Evolutionary conservation across 2,797 vertebrate species (phyloP), one percentile per base, ranked within the genome.

Genomic region (Megalops cyprinoides): DNA sequence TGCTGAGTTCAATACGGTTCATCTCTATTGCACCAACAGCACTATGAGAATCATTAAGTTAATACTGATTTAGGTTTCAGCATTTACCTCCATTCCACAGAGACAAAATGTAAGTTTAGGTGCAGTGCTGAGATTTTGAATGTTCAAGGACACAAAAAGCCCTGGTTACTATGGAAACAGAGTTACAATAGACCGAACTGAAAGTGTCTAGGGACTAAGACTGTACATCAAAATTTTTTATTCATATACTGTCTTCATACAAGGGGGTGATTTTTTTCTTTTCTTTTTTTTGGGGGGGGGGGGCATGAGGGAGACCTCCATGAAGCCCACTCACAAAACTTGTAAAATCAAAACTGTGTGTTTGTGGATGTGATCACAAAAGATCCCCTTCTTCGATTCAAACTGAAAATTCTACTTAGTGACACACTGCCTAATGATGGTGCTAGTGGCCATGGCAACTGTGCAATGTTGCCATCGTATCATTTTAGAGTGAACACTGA

Each of bases 141-240:
- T 77, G 60, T 65, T 39, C 48, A 71, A 58, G 31, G 20, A 56
- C 56, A 81, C 74, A 67, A 74, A 77, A 69, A 44, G n/a, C n/a
- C n/a, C n/a, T n/a, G 51, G 80, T 82, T 82, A 48, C 75, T 74
- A 77, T 82, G 76, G 81, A 78, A 82, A 82, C 76, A 73, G 67
- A 78, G 76, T 78, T 82, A 76, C 79, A 76, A 81, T 81, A 81
- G 79, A 46, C 79, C 48, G 48, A 74, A 75, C 53, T 56, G 75
- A 75, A 75, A 80, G 55, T 48, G 48, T 80, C 79, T 76, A 37
- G 73, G 60, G 79, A 76, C 60, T 53, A 51, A 76, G 74, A 76
- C 58, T 55, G 74, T 76, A 37, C 74, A 39, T 67, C 74, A 65
- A 34, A n/a, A n/a, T 76, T 76, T 76, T 48, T 46, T 51, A 74